These are phyloP conservation scores for Spermophilus dauricus DNA, from an alignment of 2,113 vertebrate genomes.

Conservation along the genomic window DNA sequence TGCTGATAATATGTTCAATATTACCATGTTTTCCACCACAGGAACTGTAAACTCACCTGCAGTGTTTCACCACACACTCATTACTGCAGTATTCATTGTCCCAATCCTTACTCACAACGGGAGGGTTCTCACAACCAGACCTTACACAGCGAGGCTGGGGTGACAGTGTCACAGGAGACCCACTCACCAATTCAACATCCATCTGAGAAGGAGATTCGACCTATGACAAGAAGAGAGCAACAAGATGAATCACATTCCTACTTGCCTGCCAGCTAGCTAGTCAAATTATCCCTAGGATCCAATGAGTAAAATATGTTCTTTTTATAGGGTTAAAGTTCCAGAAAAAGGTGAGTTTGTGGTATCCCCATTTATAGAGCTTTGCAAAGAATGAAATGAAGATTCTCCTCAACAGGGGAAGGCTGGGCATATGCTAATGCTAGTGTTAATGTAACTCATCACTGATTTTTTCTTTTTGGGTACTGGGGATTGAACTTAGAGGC, in stretches of 20 bases:
- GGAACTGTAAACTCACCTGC: conserved; percentile 89
- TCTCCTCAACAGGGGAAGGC: neutral
- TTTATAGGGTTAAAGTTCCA: neutral
- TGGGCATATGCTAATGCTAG: neutral
- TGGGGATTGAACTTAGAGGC: too few relatives aligned
- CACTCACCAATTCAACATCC: conserved; percentile 93
- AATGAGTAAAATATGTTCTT: neutral
- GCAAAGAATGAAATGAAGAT: neutral
- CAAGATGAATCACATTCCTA: neutral
- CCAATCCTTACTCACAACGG: conserved; percentile 94
- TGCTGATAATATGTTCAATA: neutral
- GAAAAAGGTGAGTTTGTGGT: neutral
- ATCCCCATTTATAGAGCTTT: neutral
- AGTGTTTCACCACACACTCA: conserved; percentile 96
- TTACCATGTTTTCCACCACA: neutral
- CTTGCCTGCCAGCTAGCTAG: neutral
- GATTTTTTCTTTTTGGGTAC: too few relatives aligned
- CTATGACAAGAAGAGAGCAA: conserved; percentile 66
- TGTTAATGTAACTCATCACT: neutral
- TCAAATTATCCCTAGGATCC: neutral
- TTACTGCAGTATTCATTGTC: conserved; percentile 96
- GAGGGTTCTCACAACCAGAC: conserved; percentile 93
- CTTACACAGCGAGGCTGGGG: conserved; percentile 91
- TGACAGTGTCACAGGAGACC: conserved; percentile 87
- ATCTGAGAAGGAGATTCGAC: conserved; percentile 89